Base-by-base conservation (phyloP, 2,113 vertebrate species). In the Gymnorhina tibicen region DNA sequence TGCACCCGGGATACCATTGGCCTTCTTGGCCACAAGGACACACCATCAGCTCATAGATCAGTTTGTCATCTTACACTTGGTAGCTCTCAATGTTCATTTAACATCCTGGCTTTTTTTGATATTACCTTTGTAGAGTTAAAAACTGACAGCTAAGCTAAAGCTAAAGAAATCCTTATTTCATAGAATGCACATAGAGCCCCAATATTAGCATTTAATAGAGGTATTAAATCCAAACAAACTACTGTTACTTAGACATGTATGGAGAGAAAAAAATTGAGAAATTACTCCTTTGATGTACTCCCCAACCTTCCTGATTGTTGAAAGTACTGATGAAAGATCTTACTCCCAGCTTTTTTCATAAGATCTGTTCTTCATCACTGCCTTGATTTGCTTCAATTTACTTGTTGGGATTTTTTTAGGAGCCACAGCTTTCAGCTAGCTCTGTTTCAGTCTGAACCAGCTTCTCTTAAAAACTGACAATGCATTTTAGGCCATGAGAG, bases 351-450 rank as follows among this genome's bases (percentile, higher is more conserved):
- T 62, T 70, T 87, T 67, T n/a, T 85, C 22, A 5, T 28, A 58
- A 53, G 19, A 44, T 62, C 60, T 85, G 52, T 70, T 94, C 63
- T 85, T 90, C 46, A 85, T 95, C 67, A 75, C 23, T 74, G 79
- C 22, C 32, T 82, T 92, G 56, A 75, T 74, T 39, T 81, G 58
- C n/a, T 56, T 91, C 33, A 12, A 21, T 77, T 73, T 77, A 47
- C 37, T 84, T 74, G n/a, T 41, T 68, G 87, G 15, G 49, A 52
- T 52, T 84, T 77, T 89, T 86, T 39, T 50, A 79, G 37, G 41
- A 53, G 22, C 16, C 55, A 56, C 37, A 60, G n/a, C 23, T 91
- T 85, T 44, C 30, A 6, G 41, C 30, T 41, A 89, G 30, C 68
- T 52, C 16, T 44, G 26, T 92, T 75, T 74, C 47, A 67, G n/a